Conservation (phyloP, 2,113 vertebrate genomes). For the Centrocercus urophasianus region DNA sequence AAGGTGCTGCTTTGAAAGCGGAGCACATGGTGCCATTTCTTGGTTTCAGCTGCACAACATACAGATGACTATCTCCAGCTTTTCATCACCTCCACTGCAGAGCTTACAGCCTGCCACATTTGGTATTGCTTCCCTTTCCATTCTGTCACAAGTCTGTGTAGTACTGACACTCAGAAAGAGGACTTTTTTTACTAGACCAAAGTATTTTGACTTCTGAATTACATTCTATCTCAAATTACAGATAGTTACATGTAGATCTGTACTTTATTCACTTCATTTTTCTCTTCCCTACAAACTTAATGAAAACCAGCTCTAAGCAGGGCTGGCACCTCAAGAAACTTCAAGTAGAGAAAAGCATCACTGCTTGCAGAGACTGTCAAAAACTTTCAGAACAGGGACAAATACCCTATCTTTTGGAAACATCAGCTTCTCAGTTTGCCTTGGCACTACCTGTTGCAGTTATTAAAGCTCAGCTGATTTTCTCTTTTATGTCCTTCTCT, state of each 20-base stretch:
- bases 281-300: neutral
- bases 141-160: neutral
- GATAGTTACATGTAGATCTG: neutral
- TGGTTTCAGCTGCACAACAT: neutral
- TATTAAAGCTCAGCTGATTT: neutral
- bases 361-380: neutral
- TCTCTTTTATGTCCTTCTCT: neutral
- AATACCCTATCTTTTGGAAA: neutral
- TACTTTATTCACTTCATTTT: neutral
- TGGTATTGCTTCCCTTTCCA: neutral
- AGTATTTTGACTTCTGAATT: neutral
- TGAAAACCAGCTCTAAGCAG: neutral
- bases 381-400: neutral
- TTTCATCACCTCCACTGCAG: neutral
- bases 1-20: neutral
- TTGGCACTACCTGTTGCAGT: neutral
- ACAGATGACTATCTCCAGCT: neutral
- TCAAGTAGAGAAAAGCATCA: neutral
- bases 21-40: neutral
- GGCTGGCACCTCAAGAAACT: neutral
- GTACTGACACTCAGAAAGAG: accelerated
- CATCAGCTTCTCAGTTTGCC: neutral
- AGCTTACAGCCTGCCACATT: neutral
- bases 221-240: neutral
- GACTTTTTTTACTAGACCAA: neutral